Evolutionary conservation across 2,797 vertebrate species (phyloP).

Genomic region (Cynodonichthys magdalenae): DNA sequence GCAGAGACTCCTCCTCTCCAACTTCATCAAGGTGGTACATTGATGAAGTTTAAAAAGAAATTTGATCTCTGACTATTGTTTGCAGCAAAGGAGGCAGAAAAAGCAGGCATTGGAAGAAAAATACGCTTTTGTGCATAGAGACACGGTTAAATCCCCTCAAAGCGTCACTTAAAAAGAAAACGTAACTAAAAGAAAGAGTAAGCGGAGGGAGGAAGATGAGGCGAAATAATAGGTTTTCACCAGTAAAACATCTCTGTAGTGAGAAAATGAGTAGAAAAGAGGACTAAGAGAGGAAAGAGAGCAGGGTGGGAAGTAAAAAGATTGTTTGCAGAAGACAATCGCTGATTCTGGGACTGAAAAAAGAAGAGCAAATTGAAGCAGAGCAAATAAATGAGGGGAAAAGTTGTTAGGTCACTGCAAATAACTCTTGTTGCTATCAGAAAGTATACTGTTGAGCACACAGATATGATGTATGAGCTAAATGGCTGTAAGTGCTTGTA

Average conservation of each 20-base stretch:
- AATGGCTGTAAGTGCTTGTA: constrained; percentile 69
- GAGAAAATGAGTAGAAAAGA: constrained; percentile 44
- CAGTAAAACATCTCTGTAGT: constrained; percentile 51
- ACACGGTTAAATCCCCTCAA: constrained; percentile 57
- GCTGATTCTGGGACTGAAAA: constrained; percentile 19
- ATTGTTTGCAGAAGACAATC: constrained; percentile 40
- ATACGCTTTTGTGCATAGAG: constrained; percentile 62
- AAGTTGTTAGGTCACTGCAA: constrained; percentile 39
- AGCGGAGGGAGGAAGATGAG: constrained; percentile 14
- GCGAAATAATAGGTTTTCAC: constrained; percentile 56
- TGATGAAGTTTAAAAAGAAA: constrained; percentile 41
- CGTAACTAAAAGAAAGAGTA: constrained; percentile 28
- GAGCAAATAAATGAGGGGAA: constrained; percentile 28
- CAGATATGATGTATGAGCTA: constrained; percentile 69
- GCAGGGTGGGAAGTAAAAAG: constrained; percentile 16
- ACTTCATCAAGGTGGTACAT: constrained; percentile 50
- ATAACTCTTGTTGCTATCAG: constrained; percentile 28
- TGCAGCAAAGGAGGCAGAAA: constrained; percentile 45
- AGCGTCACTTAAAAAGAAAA: constrained; percentile 35
- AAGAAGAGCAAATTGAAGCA: constrained; percentile 27
- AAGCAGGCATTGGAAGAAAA: constrained; percentile 49
- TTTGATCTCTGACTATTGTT: constrained; percentile 52
- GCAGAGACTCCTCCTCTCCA: constrained; percentile 24
- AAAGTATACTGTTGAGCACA: constrained; percentile 43
- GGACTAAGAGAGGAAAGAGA: constrained; percentile 17